Evolutionary conservation across 2,888 invertebrate species (phyloP).

Genomic region (Idaea biselata): DNA sequence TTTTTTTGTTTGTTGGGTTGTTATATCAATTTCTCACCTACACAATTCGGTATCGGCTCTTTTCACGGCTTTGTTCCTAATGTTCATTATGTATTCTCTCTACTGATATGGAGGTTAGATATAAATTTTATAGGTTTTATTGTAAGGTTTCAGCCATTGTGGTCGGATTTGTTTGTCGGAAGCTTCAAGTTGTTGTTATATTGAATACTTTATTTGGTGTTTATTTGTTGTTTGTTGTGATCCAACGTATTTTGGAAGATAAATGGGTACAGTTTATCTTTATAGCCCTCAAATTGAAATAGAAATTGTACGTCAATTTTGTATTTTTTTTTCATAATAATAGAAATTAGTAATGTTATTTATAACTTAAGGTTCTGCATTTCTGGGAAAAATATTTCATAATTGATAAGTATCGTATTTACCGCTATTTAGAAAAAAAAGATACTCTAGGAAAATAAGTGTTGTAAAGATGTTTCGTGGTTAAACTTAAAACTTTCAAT

Average conservation of each 20-base stretch:
- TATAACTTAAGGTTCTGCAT: no score
- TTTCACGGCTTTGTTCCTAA: conserved; percentile 74
- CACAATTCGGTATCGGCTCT: conserved; percentile 66
- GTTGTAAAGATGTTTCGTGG: no score
- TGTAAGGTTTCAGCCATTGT: conserved; percentile 50
- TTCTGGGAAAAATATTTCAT: no score
- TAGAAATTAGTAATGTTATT: no score
- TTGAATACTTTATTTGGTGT: conserved; percentile 48
- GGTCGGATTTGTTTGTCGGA: conserved; percentile 53
- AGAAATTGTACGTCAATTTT: not conserved
- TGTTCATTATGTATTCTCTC: conserved; percentile 76
- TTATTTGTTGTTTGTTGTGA: conserved; percentile 38
- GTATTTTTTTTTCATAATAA: no score
- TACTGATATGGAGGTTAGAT: conserved; percentile 68
- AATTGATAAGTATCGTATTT: no score
- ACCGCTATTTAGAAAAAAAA: no score
- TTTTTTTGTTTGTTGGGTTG: conserved; percentile 28
- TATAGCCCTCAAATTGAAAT: conserved; percentile 9
- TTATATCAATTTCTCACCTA: conserved; percentile 63
- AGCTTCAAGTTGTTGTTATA: conserved; percentile 39
- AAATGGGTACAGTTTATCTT: conserved; percentile 1
- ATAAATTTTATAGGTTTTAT: conserved; percentile 72
- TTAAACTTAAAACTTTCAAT: no score
- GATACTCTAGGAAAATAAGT: no score
- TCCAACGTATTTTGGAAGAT: conserved; percentile 15